Base-by-base conservation (phyloP, 2,797 vertebrate species). In the Intellagama lesueurii region DNA sequence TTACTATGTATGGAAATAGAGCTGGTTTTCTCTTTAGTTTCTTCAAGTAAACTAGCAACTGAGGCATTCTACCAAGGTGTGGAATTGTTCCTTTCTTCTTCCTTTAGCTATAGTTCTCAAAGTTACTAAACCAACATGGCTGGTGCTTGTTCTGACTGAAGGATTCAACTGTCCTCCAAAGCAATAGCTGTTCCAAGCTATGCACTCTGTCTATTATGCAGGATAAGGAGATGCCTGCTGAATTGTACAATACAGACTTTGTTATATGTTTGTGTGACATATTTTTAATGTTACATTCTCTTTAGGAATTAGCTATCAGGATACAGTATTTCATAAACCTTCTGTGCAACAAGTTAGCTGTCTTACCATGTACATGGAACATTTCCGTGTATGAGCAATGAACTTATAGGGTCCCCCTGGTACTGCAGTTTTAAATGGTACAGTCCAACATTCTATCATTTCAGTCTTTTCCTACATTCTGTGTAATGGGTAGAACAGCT, bases 1-100 rank as follows among this genome's bases (percentile, higher is more conserved):
- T 2, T 52, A n/a, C 7, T 83, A 16, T 1, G 49, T 5, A 35
- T 6, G 7, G 9, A 26, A 52, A 52, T 9, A 4, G 75, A 30
- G 1, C 17, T 5, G 28, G 12, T 52, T 17, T 47, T 17, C 5
- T 22, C 19, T 14, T 0, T 0, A 0, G 35, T 5, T 9, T 80
- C 22, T 35, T 56, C 47, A 72, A 28, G 66, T 16, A 35, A 70
- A 35, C 56, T 52, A 78, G 28, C 14, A 68, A 49, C 40, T 24
- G 5, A 19, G 14, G 17, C 5, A 64, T 64, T 64, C 60, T 64
- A 14, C 16, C 60, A 19, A 64, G 60, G 16, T 64, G 52, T 22
- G 19, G 60, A 64, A 64, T 22, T 56, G 52, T 56, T 56, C 12
- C 7, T 56, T 56, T 56, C 52, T 56, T 7, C 12, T 56, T 14